These are phyloP conservation scores for Spatulosminthurus flaviceps DNA, from an alignment of 2,888 invertebrate species.

Conservation along the genomic window DNA sequence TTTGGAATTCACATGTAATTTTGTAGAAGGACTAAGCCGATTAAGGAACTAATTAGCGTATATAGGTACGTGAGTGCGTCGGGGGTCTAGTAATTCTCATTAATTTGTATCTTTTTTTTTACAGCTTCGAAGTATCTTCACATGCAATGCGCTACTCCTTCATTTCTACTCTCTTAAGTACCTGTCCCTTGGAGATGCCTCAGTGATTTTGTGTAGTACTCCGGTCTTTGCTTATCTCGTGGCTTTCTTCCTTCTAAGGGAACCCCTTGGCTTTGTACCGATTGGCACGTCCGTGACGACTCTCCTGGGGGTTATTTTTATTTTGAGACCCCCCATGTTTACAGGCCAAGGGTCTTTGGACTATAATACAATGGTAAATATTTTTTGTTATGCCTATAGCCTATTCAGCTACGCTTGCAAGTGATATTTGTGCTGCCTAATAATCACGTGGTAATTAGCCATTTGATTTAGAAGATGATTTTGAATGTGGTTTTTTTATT, in stretches of 20 bases:
- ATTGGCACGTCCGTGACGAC: slow-evolving; percentile 48
- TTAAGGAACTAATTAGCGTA: no score
- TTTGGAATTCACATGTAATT: no score
- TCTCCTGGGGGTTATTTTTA: slow-evolving; percentile 52
- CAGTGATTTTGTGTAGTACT: slow-evolving; percentile 54
- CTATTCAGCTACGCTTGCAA: no score
- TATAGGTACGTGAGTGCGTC: no score
- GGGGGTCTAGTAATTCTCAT: neutral
- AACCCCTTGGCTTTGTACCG: slow-evolving; percentile 54
- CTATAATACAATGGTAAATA: slow-evolving; percentile 53
- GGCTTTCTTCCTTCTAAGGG: slow-evolving; percentile 53
- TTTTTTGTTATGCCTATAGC: no score
- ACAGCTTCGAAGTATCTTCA: slow-evolving; percentile 38
- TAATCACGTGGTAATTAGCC: no score
- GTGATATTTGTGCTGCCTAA: no score
- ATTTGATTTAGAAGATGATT: no score
- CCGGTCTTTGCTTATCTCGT: slow-evolving; percentile 54
- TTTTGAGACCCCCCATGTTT: slow-evolving; percentile 56
- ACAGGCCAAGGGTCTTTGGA: slow-evolving; percentile 56
- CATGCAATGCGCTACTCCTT: slow-evolving; percentile 43
- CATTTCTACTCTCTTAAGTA: slow-evolving; percentile 52
- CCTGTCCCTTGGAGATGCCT: slow-evolving; percentile 49
- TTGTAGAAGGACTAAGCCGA: no score
- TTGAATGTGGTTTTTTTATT: neutral
- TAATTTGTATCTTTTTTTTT: neutral